phyloP scores from a whole-genome alignment of 2,113 vertebrate species.

The Nyctibius bracteatus region DNA sequence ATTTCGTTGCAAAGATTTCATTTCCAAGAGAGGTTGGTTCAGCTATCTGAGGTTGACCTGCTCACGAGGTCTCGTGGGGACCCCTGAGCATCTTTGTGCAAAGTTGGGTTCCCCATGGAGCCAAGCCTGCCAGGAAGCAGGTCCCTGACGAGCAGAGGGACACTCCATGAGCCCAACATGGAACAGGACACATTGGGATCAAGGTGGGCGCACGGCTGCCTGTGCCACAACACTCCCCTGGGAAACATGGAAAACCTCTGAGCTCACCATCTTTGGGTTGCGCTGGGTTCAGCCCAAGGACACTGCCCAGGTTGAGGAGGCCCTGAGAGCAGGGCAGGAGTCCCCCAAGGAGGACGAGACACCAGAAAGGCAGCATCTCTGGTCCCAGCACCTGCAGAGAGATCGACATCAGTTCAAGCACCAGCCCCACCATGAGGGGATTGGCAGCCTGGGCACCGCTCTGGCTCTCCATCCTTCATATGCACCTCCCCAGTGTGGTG shows the following conservation, averaged over 20 bases:
- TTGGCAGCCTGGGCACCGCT: fast-evolving
- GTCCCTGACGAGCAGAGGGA: not conserved
- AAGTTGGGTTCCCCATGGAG: not conserved
- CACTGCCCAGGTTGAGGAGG: not conserved
- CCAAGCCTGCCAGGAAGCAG: not conserved
- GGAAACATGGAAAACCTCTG: not conserved
- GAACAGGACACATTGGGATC: not conserved
- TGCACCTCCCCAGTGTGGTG: fast-evolving
- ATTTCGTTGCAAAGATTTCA: not conserved
- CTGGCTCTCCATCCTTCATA: not conserved
- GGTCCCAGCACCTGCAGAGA: not conserved
- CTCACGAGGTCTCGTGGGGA: not conserved
- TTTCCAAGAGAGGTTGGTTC: not conserved
- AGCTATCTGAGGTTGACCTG: fast-evolving
- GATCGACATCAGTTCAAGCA: not conserved
- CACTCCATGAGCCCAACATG: fast-evolving
- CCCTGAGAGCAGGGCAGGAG: conserved; percentile 9
- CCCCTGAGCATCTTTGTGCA: not conserved
- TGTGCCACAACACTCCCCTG: fast-evolving
- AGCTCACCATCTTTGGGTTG: not conserved
- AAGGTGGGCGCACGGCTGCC: fast-evolving
- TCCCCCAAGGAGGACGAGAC: not conserved
- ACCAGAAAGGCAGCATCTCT: not conserved
- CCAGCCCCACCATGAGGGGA: not conserved
- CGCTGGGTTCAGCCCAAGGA: not conserved